Evolutionary conservation across 2,888 invertebrate species (phyloP), one percentile per base, ranked within the genome.

Genomic region (Charanyca ferruginea): DNA sequence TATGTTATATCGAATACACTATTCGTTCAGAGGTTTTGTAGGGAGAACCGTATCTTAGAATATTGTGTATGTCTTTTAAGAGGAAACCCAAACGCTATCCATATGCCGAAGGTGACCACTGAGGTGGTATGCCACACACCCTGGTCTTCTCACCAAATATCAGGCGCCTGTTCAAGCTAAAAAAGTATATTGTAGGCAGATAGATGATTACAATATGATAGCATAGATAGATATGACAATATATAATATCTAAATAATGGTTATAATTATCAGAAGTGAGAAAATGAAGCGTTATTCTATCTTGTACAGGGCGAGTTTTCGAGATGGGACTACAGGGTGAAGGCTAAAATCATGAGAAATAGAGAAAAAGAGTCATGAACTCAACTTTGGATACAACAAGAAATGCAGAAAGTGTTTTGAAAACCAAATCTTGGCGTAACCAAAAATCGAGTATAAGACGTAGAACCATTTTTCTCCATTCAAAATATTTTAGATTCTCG

Each of bases 301-400:
- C 28, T 23, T 45, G 22, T 23, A 41, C 23, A 47, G 23, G 6
- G 0, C 25, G n/a, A 25, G 28, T 42, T 48, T 41, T 35, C 18
- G 11, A 18, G 11, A 18, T 16, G 9, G 20, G 11, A 3, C 13
- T 25, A 32, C 20, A 18, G 3, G 16, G 8, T 28, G 18, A 38
- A 38, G 16, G 18, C 20, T 22, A 11, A 65, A 66, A 73, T 18
- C 66, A 49, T 38, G 48, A 28, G 6, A 73, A 73, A 42, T 66
- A 66, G 35, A 66, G 22, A 73, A 49, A 35, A 65, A 42, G n/a
- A 25, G 23, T 16, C 8, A 16, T 42, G 4, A 16, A 3, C 6
- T 65, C 11, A 0, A 65, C 23, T 66, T 66, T 73, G 35, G 66
- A 65, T 42, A 42, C 25, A 65, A n/a, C 66, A 73, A 73, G 73